These are phyloP conservation scores for Palaemon carinicauda DNA, from an alignment of 1,140 invertebrate species.

Conservation along the genomic window DNA sequence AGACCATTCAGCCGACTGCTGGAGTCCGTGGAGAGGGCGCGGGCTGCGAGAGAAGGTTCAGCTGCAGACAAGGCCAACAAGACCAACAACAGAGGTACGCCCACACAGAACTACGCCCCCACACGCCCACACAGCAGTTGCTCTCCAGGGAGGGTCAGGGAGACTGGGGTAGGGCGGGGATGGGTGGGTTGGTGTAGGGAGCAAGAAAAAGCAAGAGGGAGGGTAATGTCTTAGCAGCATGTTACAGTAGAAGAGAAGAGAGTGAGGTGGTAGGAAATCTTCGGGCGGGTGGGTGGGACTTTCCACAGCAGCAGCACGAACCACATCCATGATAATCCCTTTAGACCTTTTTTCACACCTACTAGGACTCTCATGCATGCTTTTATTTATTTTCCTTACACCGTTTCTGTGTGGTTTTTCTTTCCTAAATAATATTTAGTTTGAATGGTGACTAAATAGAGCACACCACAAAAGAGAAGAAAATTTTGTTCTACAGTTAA, in stretches of 20 bases:
- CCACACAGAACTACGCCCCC: slow-evolving; percentile 48
- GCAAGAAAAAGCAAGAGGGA: background rate
- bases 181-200: background rate
- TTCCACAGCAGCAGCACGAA: slow-evolving; percentile 26
- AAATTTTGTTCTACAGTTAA: background rate
- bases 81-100: slow-evolving; percentile 51
- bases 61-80: slow-evolving; percentile 53
- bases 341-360: background rate
- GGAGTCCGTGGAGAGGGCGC: slow-evolving; percentile 47
- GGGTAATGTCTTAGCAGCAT: background rate
- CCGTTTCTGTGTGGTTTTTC: slow-evolving; percentile 48
- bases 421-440: slow-evolving; percentile 26
- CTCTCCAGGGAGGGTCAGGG: slow-evolving; percentile 20
- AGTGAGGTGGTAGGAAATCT: too few species aligned
- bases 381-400: slow-evolving; percentile 46
- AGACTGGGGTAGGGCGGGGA: background rate
- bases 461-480: slow-evolving; percentile 25
- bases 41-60: slow-evolving; percentile 45
- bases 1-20: slow-evolving; percentile 42
- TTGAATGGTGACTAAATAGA: slow-evolving; percentile 20
- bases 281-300: background rate
- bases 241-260: too few species aligned
- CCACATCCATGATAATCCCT: slow-evolving; percentile 16
- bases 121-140: slow-evolving; percentile 50
- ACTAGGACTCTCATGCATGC: slow-evolving; percentile 42